These are phyloP conservation scores for Amniataba percoides DNA, from an alignment of 2,797 vertebrate genomes.

Conservation along the genomic window DNA sequence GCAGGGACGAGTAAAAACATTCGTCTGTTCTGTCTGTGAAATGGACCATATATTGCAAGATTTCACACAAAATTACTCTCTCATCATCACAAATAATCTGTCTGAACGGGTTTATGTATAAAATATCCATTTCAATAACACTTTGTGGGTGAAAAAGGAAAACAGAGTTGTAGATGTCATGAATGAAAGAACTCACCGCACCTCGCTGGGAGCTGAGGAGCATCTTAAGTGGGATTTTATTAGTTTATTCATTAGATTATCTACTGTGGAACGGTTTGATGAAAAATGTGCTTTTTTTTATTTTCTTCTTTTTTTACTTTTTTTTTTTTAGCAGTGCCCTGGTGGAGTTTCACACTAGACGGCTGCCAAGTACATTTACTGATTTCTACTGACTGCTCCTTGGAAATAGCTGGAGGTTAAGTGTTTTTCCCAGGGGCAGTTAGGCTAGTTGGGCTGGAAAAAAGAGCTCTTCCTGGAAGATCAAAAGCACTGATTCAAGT, in stretches of 20 bases:
- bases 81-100: conserved; percentile 43
- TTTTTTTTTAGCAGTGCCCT: conserved; percentile 17
- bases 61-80: conserved; percentile 57
- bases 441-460: not conserved
- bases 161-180: conserved; percentile 7
- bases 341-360: conserved; percentile 20
- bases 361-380: conserved; percentile 30
- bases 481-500: not conserved
- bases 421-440: conserved; percentile 40
- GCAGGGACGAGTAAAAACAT: conserved; percentile 18
- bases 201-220: conserved; percentile 9
- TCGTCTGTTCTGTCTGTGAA: conserved; percentile 40
- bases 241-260: conserved; percentile 47
- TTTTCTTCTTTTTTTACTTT: conserved; percentile 26
- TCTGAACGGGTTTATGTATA: conserved; percentile 38
- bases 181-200: conserved; percentile 21
- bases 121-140: conserved; percentile 39
- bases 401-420: conserved; percentile 41
- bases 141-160: conserved; percentile 23
- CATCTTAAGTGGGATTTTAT: conserved; percentile 37
- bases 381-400: conserved; percentile 21
- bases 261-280: conserved; percentile 23
- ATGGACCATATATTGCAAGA: conserved; percentile 36
- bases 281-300: conserved; percentile 5
- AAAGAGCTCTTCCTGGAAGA: conserved; percentile 12